phyloP scores from a whole-genome alignment of 2,888 invertebrate genomes.

The Drosophila mettleri region DNA sequence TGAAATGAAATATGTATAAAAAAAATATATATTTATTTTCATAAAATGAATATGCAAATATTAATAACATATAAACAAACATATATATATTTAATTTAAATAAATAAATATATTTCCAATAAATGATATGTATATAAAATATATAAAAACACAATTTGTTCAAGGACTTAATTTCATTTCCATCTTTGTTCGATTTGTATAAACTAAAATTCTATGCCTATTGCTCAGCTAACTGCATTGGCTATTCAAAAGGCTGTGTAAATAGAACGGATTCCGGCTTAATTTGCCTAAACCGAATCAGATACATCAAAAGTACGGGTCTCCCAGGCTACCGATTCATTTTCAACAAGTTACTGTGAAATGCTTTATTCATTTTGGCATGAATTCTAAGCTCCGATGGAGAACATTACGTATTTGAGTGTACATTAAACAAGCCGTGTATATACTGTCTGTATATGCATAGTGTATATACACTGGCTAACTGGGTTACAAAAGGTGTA shows the following conservation, averaged over 20 bases:
- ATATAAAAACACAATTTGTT: background rate
- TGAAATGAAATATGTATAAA: background rate
- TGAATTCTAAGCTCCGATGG: slow-evolving; percentile 11
- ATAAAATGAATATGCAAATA: no score
- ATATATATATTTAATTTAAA: no score
- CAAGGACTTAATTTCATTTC: background rate
- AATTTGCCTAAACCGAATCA: slow-evolving; percentile 47
- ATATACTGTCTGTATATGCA: no score
- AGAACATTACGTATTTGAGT: slow-evolving; percentile 60
- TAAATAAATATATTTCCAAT: no score
- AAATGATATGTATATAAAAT: no score
- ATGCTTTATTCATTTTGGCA: slow-evolving; percentile 15
- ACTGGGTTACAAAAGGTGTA: slow-evolving; percentile 40
- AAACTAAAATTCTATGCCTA: background rate
- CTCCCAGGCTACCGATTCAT: slow-evolving; percentile 22
- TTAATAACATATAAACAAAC: no score
- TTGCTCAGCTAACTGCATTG: background rate
- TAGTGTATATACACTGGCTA: background rate
- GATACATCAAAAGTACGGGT: slow-evolving; percentile 31
- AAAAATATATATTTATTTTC: no score
- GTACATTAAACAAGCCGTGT: slow-evolving; percentile 15
- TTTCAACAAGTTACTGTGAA: slow-evolving; percentile 10
- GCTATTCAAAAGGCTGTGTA: slow-evolving; percentile 7
- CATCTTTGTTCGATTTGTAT: background rate
- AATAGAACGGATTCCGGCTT: slow-evolving; percentile 29